Evolutionary conservation across 2,113 vertebrate genomes (phyloP).

Genomic region (Phrynosoma blainvillii): DNA sequence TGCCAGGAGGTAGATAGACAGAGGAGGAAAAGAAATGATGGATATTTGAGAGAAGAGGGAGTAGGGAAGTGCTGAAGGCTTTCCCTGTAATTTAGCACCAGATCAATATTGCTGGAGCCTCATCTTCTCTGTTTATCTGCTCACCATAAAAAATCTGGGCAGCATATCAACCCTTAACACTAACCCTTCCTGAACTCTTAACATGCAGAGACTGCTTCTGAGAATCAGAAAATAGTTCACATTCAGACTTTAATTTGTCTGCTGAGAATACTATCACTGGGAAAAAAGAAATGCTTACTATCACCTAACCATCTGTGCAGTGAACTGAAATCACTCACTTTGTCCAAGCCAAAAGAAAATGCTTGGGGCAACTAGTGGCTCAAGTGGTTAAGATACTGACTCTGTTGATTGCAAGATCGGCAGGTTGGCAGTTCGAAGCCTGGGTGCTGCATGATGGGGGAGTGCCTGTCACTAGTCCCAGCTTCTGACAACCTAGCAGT

Average conservation of each 20-base stretch:
- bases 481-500: too few species aligned
- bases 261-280: conserved; percentile 7
- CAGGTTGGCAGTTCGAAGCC: too few species aligned
- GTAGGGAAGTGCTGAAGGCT: conserved; percentile 13
- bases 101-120: conserved; percentile 37
- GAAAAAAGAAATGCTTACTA: not conserved
- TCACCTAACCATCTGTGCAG: not conserved
- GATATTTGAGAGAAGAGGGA: conserved; percentile 27
- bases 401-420: too few species aligned
- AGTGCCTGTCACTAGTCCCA: too few species aligned
- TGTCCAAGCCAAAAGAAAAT: not conserved
- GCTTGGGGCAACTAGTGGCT: not conserved
- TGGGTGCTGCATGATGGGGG: too few species aligned
- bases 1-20: conserved; percentile 12
- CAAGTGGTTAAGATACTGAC: too few species aligned
- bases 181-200: conserved; percentile 5
- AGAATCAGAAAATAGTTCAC: conserved; percentile 7
- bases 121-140: conserved; percentile 26
- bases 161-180: conserved; percentile 11
- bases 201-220: not conserved
- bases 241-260: conserved; percentile 18
- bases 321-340: not conserved
- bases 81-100: conserved; percentile 29
- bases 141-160: conserved; percentile 21
- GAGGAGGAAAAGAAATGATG: conserved; percentile 16